Evolutionary conservation across 1,140 invertebrate genomes (phyloP), one percentile per base, ranked within the genome.

Genomic region (Halotydeus destructor): DNA sequence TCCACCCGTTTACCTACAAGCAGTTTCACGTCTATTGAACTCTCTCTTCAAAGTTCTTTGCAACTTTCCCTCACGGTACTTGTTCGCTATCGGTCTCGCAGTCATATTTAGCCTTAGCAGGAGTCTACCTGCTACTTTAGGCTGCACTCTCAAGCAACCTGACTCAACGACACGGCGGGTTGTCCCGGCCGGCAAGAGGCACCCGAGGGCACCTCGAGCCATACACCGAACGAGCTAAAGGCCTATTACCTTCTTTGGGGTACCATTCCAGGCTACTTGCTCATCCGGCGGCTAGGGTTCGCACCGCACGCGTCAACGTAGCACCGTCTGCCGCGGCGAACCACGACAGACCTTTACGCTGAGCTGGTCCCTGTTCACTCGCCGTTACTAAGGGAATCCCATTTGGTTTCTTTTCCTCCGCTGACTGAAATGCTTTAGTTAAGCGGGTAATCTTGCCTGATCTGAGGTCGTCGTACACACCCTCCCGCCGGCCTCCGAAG

Each of bases 361-460:
- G 74, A 68, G 70, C 74, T 78, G 19, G 58, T 77, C 68, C 74
- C 71, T 65, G 62, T 80, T 79, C 75, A 70, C 72, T 79, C 75
- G 75, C 76, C 69, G 73, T 68, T 80, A 81, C 75, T 79, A 62
- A 63, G 73, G 73, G 68, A 78, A 81, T 79, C 74, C 72, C 72
- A 52, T 72, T 82, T 78, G 74, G 73, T 80, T 81, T 80, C 71
- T 79, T 80, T 81, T 81, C 76, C 77, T 79, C 72, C 74, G 74
- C 75, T 78, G 75, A 79, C 55, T 79, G 66, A 78, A 78, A 79
- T 80, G 77, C 74, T 78, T 77, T 76, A 78, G 68, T 76, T 76
- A 68, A 67, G 74, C 69, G 72, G 73, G 73, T 76, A 66, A 55
- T 74, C 74, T 65, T 65, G 61, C 63, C 68, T 71, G 69, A 70